These are phyloP conservation scores for Azemiops feae DNA, from an alignment of 2,113 vertebrate species.

Conservation along the genomic window DNA sequence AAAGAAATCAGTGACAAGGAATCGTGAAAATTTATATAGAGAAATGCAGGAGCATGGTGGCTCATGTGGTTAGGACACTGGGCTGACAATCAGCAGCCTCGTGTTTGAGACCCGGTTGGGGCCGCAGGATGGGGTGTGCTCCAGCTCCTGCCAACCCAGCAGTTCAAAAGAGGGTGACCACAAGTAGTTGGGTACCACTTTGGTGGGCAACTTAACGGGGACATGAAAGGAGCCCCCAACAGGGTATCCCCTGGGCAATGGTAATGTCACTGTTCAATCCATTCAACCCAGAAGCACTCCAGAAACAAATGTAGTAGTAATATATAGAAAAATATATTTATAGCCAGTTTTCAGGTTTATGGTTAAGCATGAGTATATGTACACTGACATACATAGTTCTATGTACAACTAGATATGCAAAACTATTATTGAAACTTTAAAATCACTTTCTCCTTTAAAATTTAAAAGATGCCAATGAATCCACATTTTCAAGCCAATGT, in stretches of 20 bases:
- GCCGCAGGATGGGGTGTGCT: not conserved
- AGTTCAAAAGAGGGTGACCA: not conserved
- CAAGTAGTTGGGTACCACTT: not conserved
- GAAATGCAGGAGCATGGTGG: not conserved
- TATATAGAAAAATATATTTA: not conserved
- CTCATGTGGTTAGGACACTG: not conserved
- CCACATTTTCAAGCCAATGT: slow-evolving; percentile 22
- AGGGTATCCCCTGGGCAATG: not conserved
- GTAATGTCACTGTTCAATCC: not conserved
- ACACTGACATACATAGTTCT: not conserved
- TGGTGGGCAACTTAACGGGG: not conserved
- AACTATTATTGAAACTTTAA: not conserved
- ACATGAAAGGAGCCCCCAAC: not conserved
- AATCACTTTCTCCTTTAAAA: not conserved
- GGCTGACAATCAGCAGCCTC: not conserved
- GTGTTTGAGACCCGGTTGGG: not conserved
- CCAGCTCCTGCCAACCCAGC: not conserved
- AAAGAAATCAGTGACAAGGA: not conserved
- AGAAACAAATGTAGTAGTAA: not conserved
- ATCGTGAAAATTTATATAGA: not conserved
- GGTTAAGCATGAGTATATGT: not conserved
- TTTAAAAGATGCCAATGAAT: not conserved
- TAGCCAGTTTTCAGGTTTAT: not conserved
- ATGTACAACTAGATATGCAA: not conserved
- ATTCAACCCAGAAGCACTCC: not conserved